Percentiles rank a stretch among this genome's conserved stretches.
Conservation (phyloP, 2,113 vertebrate genomes). For the Campylomormyrus tamandua region DNA sequence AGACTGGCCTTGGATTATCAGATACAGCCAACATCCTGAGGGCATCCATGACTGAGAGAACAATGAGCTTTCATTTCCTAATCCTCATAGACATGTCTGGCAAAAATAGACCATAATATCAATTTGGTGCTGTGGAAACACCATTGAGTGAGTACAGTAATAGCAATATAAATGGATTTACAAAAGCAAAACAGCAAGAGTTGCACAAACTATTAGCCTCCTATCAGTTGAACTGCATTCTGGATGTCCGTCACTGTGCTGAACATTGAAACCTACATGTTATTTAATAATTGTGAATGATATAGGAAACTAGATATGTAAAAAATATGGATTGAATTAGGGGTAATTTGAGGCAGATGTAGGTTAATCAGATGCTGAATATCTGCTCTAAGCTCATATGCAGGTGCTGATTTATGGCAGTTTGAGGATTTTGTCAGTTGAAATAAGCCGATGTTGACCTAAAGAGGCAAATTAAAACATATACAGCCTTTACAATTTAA, state of each 20-base stretch:
- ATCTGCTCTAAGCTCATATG: not conserved
- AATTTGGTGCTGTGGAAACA: not conserved
- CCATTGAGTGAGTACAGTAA: not conserved
- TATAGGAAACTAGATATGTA: not conserved
- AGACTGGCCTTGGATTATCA: not conserved
- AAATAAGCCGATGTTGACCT: not conserved
- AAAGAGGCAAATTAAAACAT: not conserved
- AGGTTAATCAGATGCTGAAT: not conserved
- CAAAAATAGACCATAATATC: not conserved
- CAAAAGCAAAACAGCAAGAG: not conserved
- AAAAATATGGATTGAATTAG: constrained; percentile 1
- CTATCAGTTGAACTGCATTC: not conserved
- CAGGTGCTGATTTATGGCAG: not conserved
- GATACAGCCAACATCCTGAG: not conserved
- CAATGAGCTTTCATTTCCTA: not conserved
- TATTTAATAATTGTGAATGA: not conserved
- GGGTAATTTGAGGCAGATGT: not conserved
- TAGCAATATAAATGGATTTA: not conserved
- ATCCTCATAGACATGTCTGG: not conserved
- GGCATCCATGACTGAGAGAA: not conserved
- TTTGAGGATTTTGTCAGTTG: not conserved
- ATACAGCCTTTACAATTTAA: not conserved
- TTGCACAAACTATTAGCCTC: constrained; percentile 6
- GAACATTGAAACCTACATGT: not conserved
- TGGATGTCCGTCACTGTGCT: not conserved